These are phyloP conservation scores for Drosophila sturtevanti DNA, from an alignment of 1,140 invertebrate genomes.

Conservation along the genomic window DNA sequence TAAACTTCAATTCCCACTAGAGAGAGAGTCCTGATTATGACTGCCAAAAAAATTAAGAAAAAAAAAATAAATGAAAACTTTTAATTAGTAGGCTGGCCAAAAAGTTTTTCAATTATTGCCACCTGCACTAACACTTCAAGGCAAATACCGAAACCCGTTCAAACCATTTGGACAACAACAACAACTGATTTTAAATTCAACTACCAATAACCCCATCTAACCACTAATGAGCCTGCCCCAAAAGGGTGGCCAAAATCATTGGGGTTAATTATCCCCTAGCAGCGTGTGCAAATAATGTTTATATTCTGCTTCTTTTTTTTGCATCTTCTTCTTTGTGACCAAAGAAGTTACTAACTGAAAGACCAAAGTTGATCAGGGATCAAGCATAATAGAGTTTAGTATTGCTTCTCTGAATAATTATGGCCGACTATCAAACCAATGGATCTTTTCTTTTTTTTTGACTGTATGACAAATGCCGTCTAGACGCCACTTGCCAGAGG, in stretches of 20 bases:
- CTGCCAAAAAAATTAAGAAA: conserved; percentile 6
- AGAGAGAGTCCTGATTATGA: conserved; percentile 18
- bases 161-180: neutral
- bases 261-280: conserved; percentile 51
- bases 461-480: conserved; percentile 72
- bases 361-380: conserved; percentile 49
- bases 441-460: conserved; percentile 54
- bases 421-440: conserved; percentile 49
- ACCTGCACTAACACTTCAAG: conserved; percentile 51
- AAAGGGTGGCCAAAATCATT: conserved; percentile 7
- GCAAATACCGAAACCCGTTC: conserved; percentile 16
- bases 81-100: conserved; percentile 69
- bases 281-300: conserved; percentile 59
- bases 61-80: conserved; percentile 48
- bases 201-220: conserved; percentile 50
- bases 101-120: conserved; percentile 80
- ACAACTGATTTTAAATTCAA: conserved; percentile 75
- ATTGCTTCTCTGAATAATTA: conserved; percentile 41
- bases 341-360: neutral
- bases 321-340: neutral
- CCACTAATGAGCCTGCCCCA: conserved; percentile 34
- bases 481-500: conserved; percentile 48
- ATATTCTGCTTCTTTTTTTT: too few relatives aligned
- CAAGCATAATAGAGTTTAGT: conserved; percentile 51
- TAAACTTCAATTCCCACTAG: conserved; percentile 56